Evolutionary conservation across 1,140 invertebrate species (phyloP), one percentile per base, ranked within the genome.

Genomic region (Leptinotarsa defecta): DNA sequence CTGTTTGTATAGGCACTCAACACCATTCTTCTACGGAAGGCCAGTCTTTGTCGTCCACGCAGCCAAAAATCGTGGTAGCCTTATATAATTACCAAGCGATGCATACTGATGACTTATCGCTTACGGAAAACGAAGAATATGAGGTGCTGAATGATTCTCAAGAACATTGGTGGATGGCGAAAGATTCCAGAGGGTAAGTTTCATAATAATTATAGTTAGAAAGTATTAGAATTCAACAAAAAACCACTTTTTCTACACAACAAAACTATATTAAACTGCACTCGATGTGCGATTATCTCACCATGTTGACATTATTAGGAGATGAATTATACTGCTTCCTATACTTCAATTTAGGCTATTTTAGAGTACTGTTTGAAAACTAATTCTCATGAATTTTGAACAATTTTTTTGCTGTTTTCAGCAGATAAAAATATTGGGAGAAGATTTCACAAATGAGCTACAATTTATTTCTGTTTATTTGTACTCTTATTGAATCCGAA

Each of bases 141-240:
- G 95, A 96, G 88, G 93, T 98, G 11, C 88, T 97, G 65, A 95
- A 98, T 86, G 94, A 96, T 86, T 92, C 94, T 27, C 93, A 96
- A 85, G 95, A 97, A 83, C 95, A 97, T 85, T 98, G 96, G 96
- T 98, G 96, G 96, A 94, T 95, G 90, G 96, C 96, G 13, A 94
- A 94, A 87, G 94, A 97, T 86, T 90, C 92, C 79, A 88, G 93
- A 84, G 95, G 95, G 91, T 96, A 91, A 88, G 88, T 81, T 48
- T 17, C 11, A 62, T 22, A 62, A 19, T 62, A n/a, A 62, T 8
- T 62, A 13, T 27, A 34, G 6, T 6, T 34, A 6, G 27, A 34
- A 43, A 43, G 34, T 43, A 11, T 11, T 43, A 8, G 2, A 43
- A 43, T 43, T 43, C 8, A 43, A 43, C 8, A 43, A 5, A 43